These are phyloP conservation scores for Odocoileus hemionus DNA, from an alignment of 2,113 vertebrate genomes.

Conservation along the genomic window DNA sequence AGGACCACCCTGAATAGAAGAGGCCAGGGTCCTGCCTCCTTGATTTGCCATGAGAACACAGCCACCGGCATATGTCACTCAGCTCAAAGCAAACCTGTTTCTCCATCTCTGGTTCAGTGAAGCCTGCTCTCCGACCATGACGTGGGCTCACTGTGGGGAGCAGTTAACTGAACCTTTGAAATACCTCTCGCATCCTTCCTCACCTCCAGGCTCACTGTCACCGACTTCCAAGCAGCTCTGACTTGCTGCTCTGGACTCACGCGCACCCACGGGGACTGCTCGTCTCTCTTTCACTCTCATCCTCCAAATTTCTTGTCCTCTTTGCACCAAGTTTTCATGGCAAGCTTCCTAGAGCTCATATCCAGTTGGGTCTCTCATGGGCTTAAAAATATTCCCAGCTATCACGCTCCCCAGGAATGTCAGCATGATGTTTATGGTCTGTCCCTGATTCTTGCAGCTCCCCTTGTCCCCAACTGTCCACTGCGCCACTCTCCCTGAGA, in stretches of 20 bases:
- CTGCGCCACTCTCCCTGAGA: background rate
- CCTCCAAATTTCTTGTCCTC: background rate
- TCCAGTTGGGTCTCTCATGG: background rate
- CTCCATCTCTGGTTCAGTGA: background rate
- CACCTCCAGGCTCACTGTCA: background rate
- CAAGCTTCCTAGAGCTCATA: background rate
- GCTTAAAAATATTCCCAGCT: background rate
- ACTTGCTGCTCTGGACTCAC: background rate
- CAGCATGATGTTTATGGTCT: accelerated
- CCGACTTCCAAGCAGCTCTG: accelerated
- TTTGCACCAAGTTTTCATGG: background rate
- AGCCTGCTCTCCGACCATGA: background rate
- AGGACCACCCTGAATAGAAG: background rate
- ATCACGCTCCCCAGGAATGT: accelerated
- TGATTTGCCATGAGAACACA: background rate
- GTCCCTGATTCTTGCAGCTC: background rate
- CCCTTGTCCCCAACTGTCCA: accelerated
- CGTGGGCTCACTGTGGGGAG: accelerated
- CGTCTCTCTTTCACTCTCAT: background rate
- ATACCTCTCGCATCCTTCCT: background rate
- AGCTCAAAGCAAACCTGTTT: background rate
- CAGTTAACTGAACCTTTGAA: background rate
- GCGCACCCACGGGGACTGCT: no score
- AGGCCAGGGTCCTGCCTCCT: background rate
- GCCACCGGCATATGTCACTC: background rate